A percentile compares a stretch with the other conserved stretches of the same genome.
Evolutionary conservation across 2,113 vertebrate species (phyloP).

Genomic region (Phylloscopus trochilus): DNA sequence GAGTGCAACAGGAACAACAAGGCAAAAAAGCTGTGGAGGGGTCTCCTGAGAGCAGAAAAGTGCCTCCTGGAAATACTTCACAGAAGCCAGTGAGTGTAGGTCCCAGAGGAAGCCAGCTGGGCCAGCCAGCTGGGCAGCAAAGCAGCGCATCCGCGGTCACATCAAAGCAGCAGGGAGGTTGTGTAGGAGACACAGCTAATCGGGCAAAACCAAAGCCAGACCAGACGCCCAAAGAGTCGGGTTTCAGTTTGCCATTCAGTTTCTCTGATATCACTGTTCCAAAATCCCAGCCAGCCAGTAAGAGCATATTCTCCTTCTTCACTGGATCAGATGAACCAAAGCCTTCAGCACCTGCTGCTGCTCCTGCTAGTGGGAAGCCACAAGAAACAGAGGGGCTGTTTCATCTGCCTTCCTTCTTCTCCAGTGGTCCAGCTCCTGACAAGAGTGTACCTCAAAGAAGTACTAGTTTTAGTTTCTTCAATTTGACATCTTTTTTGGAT

Average conservation of each 20-base stretch:
- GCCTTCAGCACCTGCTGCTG: slow-evolving; percentile 25
- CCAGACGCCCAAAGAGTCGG: slow-evolving; percentile 51
- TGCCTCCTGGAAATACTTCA: not conserved
- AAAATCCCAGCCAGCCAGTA: slow-evolving; percentile 56
- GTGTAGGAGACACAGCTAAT: not conserved
- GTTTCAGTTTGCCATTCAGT: slow-evolving; percentile 80
- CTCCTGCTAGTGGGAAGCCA: slow-evolving; percentile 45
- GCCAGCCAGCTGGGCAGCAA: not conserved
- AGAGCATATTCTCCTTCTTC: slow-evolving; percentile 82
- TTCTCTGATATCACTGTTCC: slow-evolving; percentile 57
- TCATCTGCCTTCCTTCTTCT: slow-evolving; percentile 82
- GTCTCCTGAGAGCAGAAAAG: not conserved
- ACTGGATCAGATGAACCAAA: slow-evolving; percentile 65
- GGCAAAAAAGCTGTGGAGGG: not conserved
- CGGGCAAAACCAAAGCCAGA: slow-evolving; percentile 61
- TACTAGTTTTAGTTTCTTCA: slow-evolving; percentile 79
- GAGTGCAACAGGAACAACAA: not conserved
- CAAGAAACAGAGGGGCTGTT: slow-evolving; percentile 77
- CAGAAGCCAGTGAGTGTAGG: not conserved
- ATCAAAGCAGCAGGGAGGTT: not conserved
- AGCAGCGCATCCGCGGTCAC: not conserved
- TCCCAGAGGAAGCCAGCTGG: not conserved
- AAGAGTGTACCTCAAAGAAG: slow-evolving; percentile 75
- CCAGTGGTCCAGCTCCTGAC: slow-evolving; percentile 62
- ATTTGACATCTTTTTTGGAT: slow-evolving; percentile 80